Percentiles rank a stretch among this genome's conserved stretches.
phyloP scores from a whole-genome alignment of 2,888 invertebrate genomes.

The Mallateleia sp. region DNA sequence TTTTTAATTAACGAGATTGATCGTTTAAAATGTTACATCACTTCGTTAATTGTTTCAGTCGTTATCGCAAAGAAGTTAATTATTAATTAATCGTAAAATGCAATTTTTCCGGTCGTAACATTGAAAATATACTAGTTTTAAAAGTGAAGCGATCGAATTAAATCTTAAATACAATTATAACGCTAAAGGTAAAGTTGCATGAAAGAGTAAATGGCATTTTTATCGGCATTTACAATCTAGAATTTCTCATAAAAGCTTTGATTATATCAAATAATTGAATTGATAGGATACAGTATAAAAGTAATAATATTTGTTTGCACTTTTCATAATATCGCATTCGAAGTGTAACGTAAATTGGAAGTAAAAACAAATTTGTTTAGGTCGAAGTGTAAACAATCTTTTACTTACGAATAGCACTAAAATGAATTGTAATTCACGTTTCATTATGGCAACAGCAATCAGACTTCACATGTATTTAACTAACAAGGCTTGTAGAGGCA shows the following conservation, averaged over 20 bases:
- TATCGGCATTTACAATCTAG: background rate
- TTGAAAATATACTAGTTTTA: background rate
- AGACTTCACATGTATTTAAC: constrained; percentile 46
- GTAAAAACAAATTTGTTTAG: background rate
- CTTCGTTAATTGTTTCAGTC: background rate
- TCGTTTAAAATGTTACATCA: background rate
- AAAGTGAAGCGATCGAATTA: background rate
- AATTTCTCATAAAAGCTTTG: background rate
- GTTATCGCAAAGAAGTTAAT: background rate
- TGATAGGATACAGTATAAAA: background rate
- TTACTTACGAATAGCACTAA: constrained; percentile 61
- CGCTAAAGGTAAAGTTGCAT: background rate
- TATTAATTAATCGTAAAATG: background rate
- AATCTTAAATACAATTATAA: constrained; percentile 14
- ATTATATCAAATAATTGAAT: background rate
- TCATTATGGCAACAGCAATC: constrained; percentile 47
- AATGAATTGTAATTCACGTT: constrained; percentile 41
- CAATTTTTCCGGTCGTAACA: background rate
- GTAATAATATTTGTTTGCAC: background rate
- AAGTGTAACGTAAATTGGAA: background rate
- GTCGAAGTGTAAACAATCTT: background rate
- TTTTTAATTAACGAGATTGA: no score
- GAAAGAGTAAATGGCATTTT: constrained; percentile 3
- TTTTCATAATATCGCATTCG: background rate
- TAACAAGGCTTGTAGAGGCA: background rate